Evolutionary conservation across 2,888 invertebrate genomes (phyloP).

Genomic region (Amiota mariae): DNA sequence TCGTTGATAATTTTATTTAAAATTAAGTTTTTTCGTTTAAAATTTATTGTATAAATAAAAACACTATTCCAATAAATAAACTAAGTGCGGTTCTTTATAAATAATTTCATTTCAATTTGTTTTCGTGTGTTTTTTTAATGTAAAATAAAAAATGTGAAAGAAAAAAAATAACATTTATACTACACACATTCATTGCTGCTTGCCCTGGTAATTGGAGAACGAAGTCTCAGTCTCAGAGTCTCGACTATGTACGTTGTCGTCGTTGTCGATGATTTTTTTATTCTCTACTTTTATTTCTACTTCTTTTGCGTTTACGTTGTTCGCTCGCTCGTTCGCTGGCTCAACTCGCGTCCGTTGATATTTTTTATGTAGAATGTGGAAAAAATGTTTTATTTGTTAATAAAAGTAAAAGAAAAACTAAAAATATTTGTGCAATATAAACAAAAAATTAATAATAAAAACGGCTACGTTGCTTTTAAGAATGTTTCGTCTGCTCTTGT

Average conservation of each 20-base stretch:
- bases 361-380: conserved; percentile 43
- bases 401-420: conserved; percentile 30
- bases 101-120: conserved; percentile 44
- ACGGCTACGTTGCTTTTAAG: no score
- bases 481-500: no score
- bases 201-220: conserved; percentile 69
- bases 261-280: conserved; percentile 50
- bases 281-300: conserved; percentile 61
- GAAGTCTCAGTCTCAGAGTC: conserved; percentile 56
- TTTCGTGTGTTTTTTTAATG: conserved; percentile 34
- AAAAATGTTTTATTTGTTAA: conserved; percentile 30
- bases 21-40: conserved; percentile 53
- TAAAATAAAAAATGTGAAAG: not conserved
- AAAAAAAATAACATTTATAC: conserved; percentile 39
- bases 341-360: conserved; percentile 31
- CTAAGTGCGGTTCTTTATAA: conserved; percentile 48
- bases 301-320: conserved; percentile 56
- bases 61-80: conserved; percentile 59
- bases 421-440: conserved; percentile 26
- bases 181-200: conserved; percentile 49
- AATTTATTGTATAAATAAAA: conserved; percentile 60
- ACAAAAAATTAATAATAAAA: not conserved
- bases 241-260: no score
- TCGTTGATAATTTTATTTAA: conserved; percentile 67
- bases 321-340: conserved; percentile 44